Percentiles rank a stretch among this genome's conserved stretches.
Conservation (phyloP, 2,113 vertebrate genomes). For the Lasiurus borealis region DNA sequence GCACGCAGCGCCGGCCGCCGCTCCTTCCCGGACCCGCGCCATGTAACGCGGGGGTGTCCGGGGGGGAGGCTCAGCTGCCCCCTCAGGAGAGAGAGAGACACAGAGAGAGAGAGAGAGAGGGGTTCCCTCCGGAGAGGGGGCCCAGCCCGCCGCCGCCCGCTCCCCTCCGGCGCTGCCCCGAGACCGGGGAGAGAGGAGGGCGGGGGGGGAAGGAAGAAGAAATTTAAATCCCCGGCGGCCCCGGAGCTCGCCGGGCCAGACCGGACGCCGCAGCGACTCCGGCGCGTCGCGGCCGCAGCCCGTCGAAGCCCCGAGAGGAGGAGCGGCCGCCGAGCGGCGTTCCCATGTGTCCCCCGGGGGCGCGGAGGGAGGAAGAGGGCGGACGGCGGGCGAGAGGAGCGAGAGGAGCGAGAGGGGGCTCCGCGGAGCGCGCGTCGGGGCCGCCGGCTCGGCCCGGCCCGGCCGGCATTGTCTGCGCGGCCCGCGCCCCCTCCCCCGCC, state of each 20-base stretch:
- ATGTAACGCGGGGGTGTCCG: background rate
- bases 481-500: constrained; percentile 80
- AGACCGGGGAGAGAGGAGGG: too few relatives aligned
- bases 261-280: constrained; percentile 44
- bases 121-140: background rate
- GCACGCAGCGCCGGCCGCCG: background rate
- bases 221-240: constrained; percentile 31
- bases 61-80: too few relatives aligned
- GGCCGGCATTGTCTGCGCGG: constrained; percentile 81
- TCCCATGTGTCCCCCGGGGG: background rate
- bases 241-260: constrained; percentile 8
- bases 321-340: background rate
- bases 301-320: constrained; percentile 53
- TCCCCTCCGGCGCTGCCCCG: background rate
- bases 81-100: too few relatives aligned
- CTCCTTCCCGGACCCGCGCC: constrained; percentile 14
- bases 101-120: too few relatives aligned
- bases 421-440: background rate
- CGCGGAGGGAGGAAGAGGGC: constrained; percentile 45
- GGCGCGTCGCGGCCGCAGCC: background rate
- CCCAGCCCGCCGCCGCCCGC: background rate
- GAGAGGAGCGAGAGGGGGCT: too few relatives aligned
- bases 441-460: constrained; percentile 25
- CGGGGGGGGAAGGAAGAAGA: fast-evolving
- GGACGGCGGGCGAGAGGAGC: background rate